Conservation (phyloP, 2,113 vertebrate genomes). For the Fulmarus glacialis region DNA sequence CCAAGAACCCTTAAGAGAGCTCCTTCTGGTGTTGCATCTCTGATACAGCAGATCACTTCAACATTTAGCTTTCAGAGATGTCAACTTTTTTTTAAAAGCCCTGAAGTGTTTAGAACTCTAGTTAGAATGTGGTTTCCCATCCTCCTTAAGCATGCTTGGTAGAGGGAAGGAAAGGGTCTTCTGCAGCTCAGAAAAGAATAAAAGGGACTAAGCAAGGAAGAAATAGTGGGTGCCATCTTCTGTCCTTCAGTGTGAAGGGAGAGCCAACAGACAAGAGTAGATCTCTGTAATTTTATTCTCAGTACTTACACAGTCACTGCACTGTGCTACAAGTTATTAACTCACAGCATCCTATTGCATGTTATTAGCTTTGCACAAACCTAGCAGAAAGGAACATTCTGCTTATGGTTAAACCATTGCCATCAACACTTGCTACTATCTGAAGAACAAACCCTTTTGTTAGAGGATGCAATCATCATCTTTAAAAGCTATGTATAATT, state of each 20-base stretch:
- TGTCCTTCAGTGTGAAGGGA: not conserved
- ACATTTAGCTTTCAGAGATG: not conserved
- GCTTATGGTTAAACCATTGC: not conserved
- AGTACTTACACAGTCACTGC: constrained; percentile 16
- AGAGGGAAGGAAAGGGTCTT: not conserved
- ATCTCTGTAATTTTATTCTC: constrained; percentile 31
- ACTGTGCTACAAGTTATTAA: not conserved
- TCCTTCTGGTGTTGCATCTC: not conserved
- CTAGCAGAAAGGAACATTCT: constrained; percentile 16
- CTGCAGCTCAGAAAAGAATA: not conserved
- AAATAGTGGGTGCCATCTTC: not conserved
- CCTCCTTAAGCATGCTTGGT: not conserved
- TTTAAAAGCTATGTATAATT: not conserved
- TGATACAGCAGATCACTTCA: not conserved
- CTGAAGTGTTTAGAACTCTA: not conserved
- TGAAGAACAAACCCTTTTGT: not conserved
- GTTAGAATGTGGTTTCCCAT: not conserved
- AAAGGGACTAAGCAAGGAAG: not conserved
- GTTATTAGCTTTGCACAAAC: not conserved
- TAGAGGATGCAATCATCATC: not conserved
- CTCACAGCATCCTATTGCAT: constrained; percentile 6
- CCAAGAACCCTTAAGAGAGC: not conserved
- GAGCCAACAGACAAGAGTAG: not conserved
- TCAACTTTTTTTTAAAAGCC: not conserved
- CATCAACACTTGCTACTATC: not conserved